phyloP scores from a whole-genome alignment of 2,888 invertebrate genomes.

The Pyrgus malvae region DNA sequence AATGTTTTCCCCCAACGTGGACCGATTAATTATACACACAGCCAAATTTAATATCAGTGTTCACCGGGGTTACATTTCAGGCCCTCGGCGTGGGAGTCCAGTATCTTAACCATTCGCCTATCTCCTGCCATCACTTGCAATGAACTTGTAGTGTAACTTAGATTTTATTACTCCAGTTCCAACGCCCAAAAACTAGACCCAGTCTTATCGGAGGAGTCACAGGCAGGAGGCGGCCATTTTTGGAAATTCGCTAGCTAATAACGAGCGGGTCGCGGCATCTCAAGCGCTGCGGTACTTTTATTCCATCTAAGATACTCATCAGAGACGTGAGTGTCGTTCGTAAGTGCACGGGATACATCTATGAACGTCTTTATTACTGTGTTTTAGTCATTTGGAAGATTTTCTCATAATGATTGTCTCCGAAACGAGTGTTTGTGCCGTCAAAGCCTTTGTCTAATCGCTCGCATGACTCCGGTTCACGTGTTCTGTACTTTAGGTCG shows the following conservation, averaged over 20 bases:
- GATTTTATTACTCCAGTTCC: not conserved
- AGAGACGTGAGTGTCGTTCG: constrained; percentile 78
- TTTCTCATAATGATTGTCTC: constrained; percentile 82
- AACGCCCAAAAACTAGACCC: constrained; percentile 4
- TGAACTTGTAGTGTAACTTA: too few species aligned
- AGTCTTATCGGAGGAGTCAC: constrained; percentile 11
- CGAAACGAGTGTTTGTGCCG: constrained; percentile 77
- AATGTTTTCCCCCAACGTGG: too few species aligned
- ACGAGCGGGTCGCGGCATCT: constrained; percentile 71
- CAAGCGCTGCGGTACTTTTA: constrained; percentile 77
- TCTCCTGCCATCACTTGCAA: too few species aligned
- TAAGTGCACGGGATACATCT: constrained; percentile 77
- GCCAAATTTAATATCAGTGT: too few species aligned
- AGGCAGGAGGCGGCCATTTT: constrained; percentile 32
- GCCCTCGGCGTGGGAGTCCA: too few species aligned
- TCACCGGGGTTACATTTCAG: too few species aligned
- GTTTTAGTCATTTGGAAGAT: constrained; percentile 79
- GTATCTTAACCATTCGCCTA: too few species aligned
- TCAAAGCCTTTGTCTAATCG: constrained; percentile 80
- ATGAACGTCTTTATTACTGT: constrained; percentile 81
- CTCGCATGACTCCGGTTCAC: constrained; percentile 54
- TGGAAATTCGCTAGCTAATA: constrained; percentile 56
- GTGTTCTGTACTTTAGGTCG: constrained; percentile 19
- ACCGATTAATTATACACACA: too few species aligned
- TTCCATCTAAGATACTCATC: constrained; percentile 76